Percentiles rank a stretch among this genome's conserved stretches.
These are phyloP conservation scores for Cosmopolites sordidus DNA, from an alignment of 2,888 invertebrate genomes.

Conservation along the genomic window DNA sequence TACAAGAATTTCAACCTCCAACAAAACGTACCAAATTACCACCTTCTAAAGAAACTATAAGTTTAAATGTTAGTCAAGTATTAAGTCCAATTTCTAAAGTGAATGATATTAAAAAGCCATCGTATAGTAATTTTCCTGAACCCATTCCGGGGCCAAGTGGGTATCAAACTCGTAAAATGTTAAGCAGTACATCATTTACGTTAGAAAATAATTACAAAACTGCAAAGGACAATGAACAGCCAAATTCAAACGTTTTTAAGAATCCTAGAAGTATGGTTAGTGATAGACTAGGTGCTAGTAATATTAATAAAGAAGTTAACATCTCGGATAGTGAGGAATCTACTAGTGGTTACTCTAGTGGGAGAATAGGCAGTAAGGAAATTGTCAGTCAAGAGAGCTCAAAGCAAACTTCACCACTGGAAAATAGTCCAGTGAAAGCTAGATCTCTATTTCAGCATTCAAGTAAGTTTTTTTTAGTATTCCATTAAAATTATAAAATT, in stretches of 20 bases:
- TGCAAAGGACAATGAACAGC: neutral
- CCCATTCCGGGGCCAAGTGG: slow-evolving; percentile 46
- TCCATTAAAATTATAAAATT: neutral
- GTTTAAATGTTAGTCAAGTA: slow-evolving; percentile 18
- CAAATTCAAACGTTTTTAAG: slow-evolving; percentile 3
- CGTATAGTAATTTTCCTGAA: slow-evolving; percentile 34
- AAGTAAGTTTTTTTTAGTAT: slow-evolving; percentile 12
- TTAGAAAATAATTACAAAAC: slow-evolving; percentile 5
- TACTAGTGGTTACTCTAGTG: slow-evolving; percentile 57
- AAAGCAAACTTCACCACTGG: slow-evolving; percentile 33
- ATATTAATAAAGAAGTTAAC: slow-evolving; percentile 39
- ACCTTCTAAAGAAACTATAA: slow-evolving; percentile 20
- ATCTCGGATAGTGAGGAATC: slow-evolving; percentile 57
- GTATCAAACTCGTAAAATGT: slow-evolving; percentile 35
- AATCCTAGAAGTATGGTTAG: slow-evolving; percentile 4
- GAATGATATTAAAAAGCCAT: slow-evolving; percentile 22
- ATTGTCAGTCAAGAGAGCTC: slow-evolving; percentile 36
- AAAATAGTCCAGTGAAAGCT: slow-evolving; percentile 29
- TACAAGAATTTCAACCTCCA: slow-evolving; percentile 48
- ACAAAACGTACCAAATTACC: slow-evolving; percentile 46
- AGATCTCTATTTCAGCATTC: slow-evolving; percentile 36
- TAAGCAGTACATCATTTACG: slow-evolving; percentile 24
- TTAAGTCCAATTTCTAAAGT: slow-evolving; percentile 21
- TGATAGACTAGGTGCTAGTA: slow-evolving; percentile 30
- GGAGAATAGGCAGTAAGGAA: slow-evolving; percentile 40